Conservation (phyloP, 2,797 vertebrate genomes). For the Acipenser oxyrinchus region DNA sequence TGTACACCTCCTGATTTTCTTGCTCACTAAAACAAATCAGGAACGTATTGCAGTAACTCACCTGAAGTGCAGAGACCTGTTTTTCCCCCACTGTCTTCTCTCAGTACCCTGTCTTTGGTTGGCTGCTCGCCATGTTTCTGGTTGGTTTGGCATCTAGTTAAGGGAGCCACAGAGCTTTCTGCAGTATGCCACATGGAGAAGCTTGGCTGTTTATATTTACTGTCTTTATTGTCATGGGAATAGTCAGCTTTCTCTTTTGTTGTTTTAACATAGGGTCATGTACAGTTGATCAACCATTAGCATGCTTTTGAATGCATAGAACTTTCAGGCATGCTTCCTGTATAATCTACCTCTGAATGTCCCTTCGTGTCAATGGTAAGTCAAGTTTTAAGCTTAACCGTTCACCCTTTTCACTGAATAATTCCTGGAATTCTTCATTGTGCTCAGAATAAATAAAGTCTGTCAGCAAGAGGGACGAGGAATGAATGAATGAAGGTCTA, state of each 20-base stretch:
- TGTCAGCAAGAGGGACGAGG: too few relatives aligned
- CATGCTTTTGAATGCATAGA: too few relatives aligned
- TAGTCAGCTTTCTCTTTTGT: too few relatives aligned
- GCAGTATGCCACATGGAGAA: neutral
- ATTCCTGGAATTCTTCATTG: neutral
- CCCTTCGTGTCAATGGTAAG: too few relatives aligned
- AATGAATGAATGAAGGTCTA: too few relatives aligned
- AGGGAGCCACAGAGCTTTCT: neutral
- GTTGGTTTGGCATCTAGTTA: neutral
- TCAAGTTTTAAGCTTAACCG: too few relatives aligned
- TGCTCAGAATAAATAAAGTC: too few relatives aligned
- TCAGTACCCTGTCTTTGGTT: neutral
- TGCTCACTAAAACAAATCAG: neutral
- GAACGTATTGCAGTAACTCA: neutral
- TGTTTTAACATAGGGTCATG: too few relatives aligned
- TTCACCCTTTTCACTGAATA: too few relatives aligned
- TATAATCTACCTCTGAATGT: too few relatives aligned
- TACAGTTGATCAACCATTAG: too few relatives aligned
- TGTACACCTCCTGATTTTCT: conserved; percentile 1
- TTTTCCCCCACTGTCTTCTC: neutral
- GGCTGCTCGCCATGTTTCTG: neutral
- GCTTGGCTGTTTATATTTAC: neutral
- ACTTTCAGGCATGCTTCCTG: too few relatives aligned
- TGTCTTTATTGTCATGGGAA: neutral
- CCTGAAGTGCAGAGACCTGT: neutral